Percentiles rank a stretch among this genome's conserved stretches.
Evolutionary conservation across 2,797 vertebrate species (phyloP).

Genomic region (Rhinatrema bivittatum): DNA sequence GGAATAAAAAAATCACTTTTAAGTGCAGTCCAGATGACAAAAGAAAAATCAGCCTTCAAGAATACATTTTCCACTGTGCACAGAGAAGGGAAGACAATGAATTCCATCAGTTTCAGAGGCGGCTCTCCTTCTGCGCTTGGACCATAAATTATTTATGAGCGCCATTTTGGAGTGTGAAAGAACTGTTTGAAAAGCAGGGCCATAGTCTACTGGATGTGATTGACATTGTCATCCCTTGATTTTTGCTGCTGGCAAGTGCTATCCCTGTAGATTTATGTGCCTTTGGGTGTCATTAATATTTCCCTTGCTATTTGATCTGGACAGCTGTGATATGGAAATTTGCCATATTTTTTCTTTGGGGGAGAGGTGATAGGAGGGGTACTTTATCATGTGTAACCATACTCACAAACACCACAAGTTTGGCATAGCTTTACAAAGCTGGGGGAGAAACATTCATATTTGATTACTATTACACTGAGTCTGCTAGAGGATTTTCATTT

Average conservation of each 20-base stretch:
- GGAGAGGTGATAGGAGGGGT: too few relatives aligned
- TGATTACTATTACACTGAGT: too few relatives aligned
- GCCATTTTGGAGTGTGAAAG: constrained; percentile 63
- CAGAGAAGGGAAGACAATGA: constrained; percentile 44
- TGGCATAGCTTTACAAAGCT: too few relatives aligned
- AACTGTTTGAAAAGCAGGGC: constrained; percentile 73
- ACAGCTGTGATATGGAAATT: constrained; percentile 65
- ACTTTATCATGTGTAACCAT: too few relatives aligned
- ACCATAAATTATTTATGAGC: constrained; percentile 74
- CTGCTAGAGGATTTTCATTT: too few relatives aligned
- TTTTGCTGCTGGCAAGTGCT: constrained; percentile 60
- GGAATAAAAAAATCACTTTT: constrained; percentile 49
- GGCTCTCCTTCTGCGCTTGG: constrained; percentile 46
- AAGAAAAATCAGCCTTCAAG: constrained; percentile 53
- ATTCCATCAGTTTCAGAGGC: constrained; percentile 51
- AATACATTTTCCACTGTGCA: constrained; percentile 45
- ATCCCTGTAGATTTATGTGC: constrained; percentile 62
- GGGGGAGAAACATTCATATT: too few relatives aligned
- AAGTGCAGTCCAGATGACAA: constrained; percentile 48
- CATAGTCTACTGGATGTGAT: constrained; percentile 66
- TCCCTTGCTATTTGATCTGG: constrained; percentile 57
- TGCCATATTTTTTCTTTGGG: constrained; percentile 25
- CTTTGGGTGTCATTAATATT: constrained; percentile 69
- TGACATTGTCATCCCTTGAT: constrained; percentile 64
- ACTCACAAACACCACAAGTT: too few relatives aligned